Conservation (phyloP, 2,113 vertebrate species). For the Cyanocitta stelleri region DNA sequence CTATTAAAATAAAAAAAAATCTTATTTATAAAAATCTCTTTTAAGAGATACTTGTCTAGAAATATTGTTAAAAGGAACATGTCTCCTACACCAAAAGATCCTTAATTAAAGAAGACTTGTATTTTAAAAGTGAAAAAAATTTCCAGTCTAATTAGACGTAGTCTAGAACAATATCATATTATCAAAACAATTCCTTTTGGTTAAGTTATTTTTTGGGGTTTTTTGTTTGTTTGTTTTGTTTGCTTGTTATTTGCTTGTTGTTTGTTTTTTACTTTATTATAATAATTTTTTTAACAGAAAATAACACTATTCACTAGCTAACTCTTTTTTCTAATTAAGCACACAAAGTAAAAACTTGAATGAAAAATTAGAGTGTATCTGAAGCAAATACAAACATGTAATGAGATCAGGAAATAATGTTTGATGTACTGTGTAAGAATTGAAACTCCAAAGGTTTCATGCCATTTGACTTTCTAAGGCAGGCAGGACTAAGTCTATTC, state of each 20-base stretch:
- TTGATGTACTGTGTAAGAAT: neutral
- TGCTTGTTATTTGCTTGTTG: neutral
- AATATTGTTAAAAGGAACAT: neutral
- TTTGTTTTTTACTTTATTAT: neutral
- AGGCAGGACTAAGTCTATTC: neutral
- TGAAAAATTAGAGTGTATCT: neutral
- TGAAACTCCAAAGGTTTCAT: neutral
- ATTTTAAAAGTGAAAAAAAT: neutral
- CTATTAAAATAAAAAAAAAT: neutral
- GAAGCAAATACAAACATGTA: neutral
- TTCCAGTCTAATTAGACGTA: neutral
- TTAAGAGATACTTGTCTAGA: neutral
- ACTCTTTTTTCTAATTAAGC: neutral
- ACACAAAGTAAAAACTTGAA: neutral
- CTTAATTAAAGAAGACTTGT: neutral
- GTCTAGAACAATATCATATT: neutral
- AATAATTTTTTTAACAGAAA: neutral
- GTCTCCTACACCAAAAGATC: neutral
- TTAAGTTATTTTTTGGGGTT: neutral
- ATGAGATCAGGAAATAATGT: accelerated
- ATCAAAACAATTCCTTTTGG: neutral
- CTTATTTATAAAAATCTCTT: neutral
- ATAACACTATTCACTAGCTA: neutral
- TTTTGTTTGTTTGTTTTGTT: neutral
- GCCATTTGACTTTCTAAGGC: neutral